Evolutionary conservation across 2,888 invertebrate species (phyloP).

Genomic region (Diarsia mendica): DNA sequence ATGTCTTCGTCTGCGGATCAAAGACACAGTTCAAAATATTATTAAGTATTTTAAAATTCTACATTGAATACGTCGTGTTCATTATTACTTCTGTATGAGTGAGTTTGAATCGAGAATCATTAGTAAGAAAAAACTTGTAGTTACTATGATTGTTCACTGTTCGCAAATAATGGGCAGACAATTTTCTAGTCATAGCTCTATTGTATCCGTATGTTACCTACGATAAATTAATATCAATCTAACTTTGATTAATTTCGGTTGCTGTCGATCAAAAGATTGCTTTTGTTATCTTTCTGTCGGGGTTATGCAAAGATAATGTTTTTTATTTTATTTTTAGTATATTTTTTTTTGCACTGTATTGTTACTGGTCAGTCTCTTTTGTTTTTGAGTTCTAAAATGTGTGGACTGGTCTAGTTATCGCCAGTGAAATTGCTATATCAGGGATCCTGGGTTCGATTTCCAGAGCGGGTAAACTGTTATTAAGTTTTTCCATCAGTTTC

Average conservation of each 20-base stretch:
- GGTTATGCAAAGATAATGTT: conserved; percentile 8
- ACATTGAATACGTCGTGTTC: not conserved
- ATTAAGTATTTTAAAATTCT: not conserved
- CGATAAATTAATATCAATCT: conserved; percentile 39
- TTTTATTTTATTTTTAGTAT: not conserved
- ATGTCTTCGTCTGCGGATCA: not conserved
- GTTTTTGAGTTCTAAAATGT: not conserved
- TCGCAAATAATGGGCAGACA: conserved; percentile 37
- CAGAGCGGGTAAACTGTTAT: too few relatives aligned
- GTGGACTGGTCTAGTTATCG: too few relatives aligned
- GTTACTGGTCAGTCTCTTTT: not conserved
- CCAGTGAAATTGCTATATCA: too few relatives aligned
- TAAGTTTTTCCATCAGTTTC: too few relatives aligned
- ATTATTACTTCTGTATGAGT: not conserved
- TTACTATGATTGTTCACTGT: conserved; percentile 38
- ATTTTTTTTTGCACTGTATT: not conserved
- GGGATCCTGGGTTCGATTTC: too few relatives aligned
- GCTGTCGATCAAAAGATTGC: conserved; percentile 35
- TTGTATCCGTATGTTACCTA: conserved; percentile 43
- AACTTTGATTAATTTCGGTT: conserved; percentile 40
- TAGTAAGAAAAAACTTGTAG: conserved; percentile 30
- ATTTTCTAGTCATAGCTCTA: conserved; percentile 36
- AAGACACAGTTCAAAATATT: not conserved
- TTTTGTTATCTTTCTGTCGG: conserved; percentile 4
- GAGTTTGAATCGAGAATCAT: conserved; percentile 16